Conservation (phyloP, 2,113 vertebrate species). For the Arizona elegans region DNA sequence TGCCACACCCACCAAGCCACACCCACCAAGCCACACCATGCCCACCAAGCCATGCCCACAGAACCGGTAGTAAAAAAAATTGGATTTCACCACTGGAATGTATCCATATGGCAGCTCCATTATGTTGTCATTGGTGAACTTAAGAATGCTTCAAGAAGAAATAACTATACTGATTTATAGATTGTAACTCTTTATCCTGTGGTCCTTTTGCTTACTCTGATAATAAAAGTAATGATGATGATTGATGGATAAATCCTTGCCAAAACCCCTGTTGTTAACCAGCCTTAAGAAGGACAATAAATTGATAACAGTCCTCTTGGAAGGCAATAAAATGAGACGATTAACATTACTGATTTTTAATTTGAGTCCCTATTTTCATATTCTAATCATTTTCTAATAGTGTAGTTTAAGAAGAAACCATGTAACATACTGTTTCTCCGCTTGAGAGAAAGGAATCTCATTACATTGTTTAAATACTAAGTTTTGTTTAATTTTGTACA, state of each 20-base stretch:
- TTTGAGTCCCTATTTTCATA: constrained; percentile 11
- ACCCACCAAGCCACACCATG: too few relatives aligned
- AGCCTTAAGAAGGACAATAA: not conserved
- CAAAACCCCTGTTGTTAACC: not conserved
- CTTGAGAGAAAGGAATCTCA: not conserved
- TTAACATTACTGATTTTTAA: not conserved
- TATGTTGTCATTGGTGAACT: not conserved
- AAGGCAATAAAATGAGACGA: not conserved
- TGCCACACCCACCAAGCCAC: too few relatives aligned
- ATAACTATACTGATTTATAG: not conserved
- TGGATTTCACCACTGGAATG: not conserved
- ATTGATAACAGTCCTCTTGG: not conserved
- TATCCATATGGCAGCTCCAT: not conserved
- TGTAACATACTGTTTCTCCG: not conserved
- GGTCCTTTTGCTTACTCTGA: not conserved
- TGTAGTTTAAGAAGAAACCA: not conserved
- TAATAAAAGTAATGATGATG: not conserved
- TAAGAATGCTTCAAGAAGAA: not conserved
- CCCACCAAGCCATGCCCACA: too few relatives aligned
- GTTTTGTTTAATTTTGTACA: not conserved
- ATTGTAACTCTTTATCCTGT: not conserved
- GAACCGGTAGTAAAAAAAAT: too few relatives aligned
- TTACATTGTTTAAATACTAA: not conserved
- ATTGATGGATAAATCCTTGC: not conserved
- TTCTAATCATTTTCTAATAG: not conserved